Evolutionary conservation across 2,797 vertebrate species (phyloP).

Genomic region (Gallinago solitaria): DNA sequence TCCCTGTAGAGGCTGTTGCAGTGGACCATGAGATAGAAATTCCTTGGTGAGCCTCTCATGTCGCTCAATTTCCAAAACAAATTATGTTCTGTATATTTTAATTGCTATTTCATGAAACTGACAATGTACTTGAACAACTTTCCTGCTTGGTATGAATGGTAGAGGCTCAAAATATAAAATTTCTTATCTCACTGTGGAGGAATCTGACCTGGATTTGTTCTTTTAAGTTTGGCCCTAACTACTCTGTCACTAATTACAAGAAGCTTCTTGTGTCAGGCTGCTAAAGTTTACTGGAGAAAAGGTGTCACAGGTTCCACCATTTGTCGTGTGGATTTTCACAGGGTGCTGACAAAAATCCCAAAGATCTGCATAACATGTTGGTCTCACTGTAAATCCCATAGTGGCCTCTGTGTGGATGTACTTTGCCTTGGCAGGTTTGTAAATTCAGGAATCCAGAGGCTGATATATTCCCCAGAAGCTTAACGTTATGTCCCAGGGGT

Average conservation of each 20-base stretch:
- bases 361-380: neutral
- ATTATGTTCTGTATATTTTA: neutral
- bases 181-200: neutral
- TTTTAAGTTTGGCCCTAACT: neutral
- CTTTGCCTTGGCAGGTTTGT: neutral
- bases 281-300: neutral
- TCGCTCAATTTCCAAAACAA: neutral
- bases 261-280: neutral
- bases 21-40: neutral
- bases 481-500: rapidly evolving
- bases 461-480: neutral
- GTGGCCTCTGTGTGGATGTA: neutral
- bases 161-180: neutral
- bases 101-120: neutral
- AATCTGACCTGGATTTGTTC: neutral
- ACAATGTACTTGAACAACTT: neutral
- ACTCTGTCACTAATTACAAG: neutral
- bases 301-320: neutral
- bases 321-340: slow-evolving; percentile 23
- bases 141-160: neutral
- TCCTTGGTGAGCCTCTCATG: neutral
- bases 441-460: neutral
- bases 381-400: neutral
- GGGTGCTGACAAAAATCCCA: neutral
- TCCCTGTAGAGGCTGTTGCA: neutral